phyloP scores from a whole-genome alignment of 2,113 vertebrate species.

The Bothrops jararaca region DNA sequence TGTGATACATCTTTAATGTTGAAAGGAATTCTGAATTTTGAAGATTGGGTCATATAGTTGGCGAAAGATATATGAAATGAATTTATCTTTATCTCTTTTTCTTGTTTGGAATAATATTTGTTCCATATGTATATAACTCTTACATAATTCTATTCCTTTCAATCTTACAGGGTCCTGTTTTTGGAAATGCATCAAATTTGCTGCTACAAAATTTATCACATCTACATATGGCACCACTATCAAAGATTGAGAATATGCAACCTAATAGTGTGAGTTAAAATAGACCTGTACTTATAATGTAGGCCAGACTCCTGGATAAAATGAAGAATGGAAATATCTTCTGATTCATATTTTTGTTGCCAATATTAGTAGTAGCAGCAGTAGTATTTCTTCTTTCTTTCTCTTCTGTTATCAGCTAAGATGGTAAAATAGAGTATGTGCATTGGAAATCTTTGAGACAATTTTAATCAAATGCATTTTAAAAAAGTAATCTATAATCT shows the following conservation, averaged over 20 bases:
- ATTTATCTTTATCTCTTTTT: neutral
- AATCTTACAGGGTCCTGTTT: constrained; percentile 75
- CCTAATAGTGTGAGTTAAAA: constrained; percentile 80
- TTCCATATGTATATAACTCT: neutral
- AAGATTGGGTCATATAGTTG: neutral
- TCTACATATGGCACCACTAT: constrained; percentile 82
- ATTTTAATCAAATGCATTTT: neutral
- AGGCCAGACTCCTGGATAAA: rapidly evolving
- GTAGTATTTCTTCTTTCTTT: neutral
- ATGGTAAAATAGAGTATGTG: neutral
- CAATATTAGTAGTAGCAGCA: neutral
- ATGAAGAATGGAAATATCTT: neutral
- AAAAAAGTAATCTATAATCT: neutral
- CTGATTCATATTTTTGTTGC: neutral
- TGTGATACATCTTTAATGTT: neutral
- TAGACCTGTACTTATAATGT: rapidly evolving
- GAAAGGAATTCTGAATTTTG: neutral
- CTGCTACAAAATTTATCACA: constrained; percentile 88
- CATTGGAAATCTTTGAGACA: neutral
- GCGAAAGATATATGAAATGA: neutral
- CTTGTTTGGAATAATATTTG: neutral
- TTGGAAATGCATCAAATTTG: constrained; percentile 76
- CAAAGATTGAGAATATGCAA: constrained; percentile 87
- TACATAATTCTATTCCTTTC: neutral
- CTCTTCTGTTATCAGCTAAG: neutral